phyloP scores from a whole-genome alignment of 1,140 invertebrate species.

The Tetragonula clypearis region DNA sequence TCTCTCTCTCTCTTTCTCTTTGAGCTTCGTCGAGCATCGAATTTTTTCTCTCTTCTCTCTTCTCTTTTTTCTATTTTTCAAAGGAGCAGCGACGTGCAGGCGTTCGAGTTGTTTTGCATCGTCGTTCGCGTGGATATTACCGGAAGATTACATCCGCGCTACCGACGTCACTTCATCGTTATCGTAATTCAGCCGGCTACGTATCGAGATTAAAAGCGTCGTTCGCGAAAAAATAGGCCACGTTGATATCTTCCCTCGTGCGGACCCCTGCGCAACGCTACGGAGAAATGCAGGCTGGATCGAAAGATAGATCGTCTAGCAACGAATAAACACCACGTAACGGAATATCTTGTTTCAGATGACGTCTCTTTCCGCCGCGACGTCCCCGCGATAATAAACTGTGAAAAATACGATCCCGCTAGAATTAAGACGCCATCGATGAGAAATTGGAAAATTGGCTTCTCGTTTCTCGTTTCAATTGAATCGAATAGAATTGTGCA shows the following conservation, averaged over 20 bases:
- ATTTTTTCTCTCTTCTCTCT: neutral
- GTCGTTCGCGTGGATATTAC: neutral
- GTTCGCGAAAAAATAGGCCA: neutral
- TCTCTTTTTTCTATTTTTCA: neutral
- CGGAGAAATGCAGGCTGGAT: neutral
- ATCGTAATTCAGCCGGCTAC: slow-evolving; percentile 10
- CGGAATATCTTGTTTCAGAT: neutral
- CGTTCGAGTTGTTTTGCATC: neutral
- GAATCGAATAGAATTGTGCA: neutral
- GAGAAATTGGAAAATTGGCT: neutral
- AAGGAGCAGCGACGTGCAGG: neutral
- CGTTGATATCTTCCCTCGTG: neutral
- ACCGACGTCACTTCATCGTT: neutral
- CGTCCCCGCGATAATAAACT: too few species aligned
- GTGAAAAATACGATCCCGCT: neutral
- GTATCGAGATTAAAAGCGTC: neutral
- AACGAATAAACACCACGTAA: neutral
- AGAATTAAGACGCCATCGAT: neutral
- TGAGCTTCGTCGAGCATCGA: neutral
- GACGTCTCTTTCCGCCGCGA: neutral
- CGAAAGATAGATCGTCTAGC: neutral
- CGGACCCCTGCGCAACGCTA: too few species aligned
- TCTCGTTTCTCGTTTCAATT: neutral
- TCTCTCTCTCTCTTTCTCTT: neutral
- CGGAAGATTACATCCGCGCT: neutral